phyloP scores from a whole-genome alignment of 2,888 invertebrate genomes.

The Andrena fulva region DNA sequence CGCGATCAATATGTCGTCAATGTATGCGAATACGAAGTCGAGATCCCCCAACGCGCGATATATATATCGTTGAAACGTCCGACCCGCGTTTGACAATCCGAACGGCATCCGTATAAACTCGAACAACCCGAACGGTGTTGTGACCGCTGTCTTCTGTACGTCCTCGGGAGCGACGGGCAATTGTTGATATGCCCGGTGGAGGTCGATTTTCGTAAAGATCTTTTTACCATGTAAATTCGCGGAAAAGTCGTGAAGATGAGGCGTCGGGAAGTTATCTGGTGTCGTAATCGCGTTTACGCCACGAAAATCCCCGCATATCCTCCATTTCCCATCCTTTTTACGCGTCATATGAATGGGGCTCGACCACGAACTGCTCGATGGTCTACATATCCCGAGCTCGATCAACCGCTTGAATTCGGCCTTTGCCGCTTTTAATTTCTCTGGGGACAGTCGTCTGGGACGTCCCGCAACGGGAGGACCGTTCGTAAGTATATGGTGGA shows the following conservation, averaged over 20 bases:
- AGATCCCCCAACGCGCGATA: background rate
- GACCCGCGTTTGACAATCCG: background rate
- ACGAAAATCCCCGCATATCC: background rate
- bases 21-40: background rate
- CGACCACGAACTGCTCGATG: background rate
- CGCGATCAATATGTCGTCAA: background rate
- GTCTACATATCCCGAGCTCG: background rate
- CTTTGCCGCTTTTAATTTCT: background rate
- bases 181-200: background rate
- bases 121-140: background rate
- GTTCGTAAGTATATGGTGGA: constrained; percentile 62
- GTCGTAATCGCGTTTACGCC: background rate
- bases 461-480: constrained; percentile 76
- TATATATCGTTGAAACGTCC: background rate
- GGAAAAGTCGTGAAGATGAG: background rate
- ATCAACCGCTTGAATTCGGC: background rate
- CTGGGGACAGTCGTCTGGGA: constrained; percentile 58
- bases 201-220: background rate
- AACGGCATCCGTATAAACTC: background rate
- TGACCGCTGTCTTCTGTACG: background rate
- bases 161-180: background rate
- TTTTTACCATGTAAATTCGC: background rate
- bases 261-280: background rate
- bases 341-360: background rate
- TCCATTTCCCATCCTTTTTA: background rate